Evolutionary conservation across 2,113 vertebrate species (phyloP), one percentile per base, ranked within the genome.

Genomic region (Nanorana parkeri): DNA sequence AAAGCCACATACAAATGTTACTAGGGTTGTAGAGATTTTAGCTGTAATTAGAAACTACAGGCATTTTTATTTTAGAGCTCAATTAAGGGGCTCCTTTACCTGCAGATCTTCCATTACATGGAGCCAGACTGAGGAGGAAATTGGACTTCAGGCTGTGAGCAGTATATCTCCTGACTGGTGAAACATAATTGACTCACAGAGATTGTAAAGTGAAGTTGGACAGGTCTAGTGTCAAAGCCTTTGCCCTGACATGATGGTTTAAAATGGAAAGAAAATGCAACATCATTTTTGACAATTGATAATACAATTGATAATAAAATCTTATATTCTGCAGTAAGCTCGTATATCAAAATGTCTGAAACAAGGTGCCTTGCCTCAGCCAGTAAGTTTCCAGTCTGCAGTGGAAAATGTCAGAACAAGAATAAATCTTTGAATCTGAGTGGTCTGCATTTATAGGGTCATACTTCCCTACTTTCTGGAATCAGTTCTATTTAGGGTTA

Each of bases 1-100:
- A 60, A 20, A 26, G 32, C 63, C n/a, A 23, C 55, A 28, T 26
- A 51, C 1, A 80, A 80, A 61, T 29, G 32, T 11, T 51, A 23
- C 21, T 54, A 32, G 52, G 64, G 65, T 28, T 58, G 28, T 41
- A 67, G 26, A 36, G 65, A 51, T 60, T 61, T 69, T 71, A 61
- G 7, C 17, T 61, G 55, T 63, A 80, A 80, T 80, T 80, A 71
- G 16, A 28, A 69, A 61, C 78, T 61, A 63, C 78, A 80, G 78
- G 78, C 61, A 67, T 80, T 71, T 67, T 23, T 32, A n/a, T 52
- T 60, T 36, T 26, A 47, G 3, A 68, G 65, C 65, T 68, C 77
- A 79, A 68, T 79, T 68, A 79, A 68, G 52, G 28, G 65, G 65
- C 77, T 67, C 4, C 52, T 68, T 56, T 68, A 79, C 20, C 26